Base-by-base conservation (phyloP, 2,888 invertebrate genomes). In the Plagodis dolabraria region DNA sequence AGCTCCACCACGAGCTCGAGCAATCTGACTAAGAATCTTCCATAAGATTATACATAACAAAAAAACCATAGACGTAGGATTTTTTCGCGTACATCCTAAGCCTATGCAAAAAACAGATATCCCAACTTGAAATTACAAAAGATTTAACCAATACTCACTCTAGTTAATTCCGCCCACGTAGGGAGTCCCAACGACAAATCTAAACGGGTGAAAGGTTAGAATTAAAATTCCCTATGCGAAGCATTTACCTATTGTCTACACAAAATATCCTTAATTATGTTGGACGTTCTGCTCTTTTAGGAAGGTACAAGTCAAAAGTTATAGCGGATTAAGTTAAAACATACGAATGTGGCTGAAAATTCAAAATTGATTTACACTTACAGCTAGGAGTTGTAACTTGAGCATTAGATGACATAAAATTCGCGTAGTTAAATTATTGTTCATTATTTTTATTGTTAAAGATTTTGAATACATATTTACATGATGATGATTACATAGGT, bases 181-280 rank as follows among this genome's bases (percentile, higher is more conserved):
- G 75, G 75, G 74, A 76, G 74, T 72, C 74, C 77, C 71, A 74
- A 69, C 83, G 79, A 83, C 81, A 86, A 89, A 87, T 86, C 85
- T 82, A 85, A 87, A 85, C 75, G 81, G 77, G 68, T 77, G 76
- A 83, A 81, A 80, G 79, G 75, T 84, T 80, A 76, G 81, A 83
- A 88, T 89, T 88, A 86, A 89, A 87, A 90, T 89, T 90, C 88
- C 71, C 83, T 77, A 80, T 82, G 83, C 87, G 80, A 75, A 72
- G 74, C 82, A 78, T 85, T 83, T 85, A 85, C 83, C 85, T 85
- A 87, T 88, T 89, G 87, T 89, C 86, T 86, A 81, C 84, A 83
- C 84, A 86, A 87, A 88, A 87, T 85, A 85, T 84, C 83, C 85
- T 85, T 88, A 87, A 88, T 88, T 87, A 86, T 85, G 83, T 82